Conservation (phyloP, 2,797 vertebrate species). For the Phyllotis vaccarum region DNA sequence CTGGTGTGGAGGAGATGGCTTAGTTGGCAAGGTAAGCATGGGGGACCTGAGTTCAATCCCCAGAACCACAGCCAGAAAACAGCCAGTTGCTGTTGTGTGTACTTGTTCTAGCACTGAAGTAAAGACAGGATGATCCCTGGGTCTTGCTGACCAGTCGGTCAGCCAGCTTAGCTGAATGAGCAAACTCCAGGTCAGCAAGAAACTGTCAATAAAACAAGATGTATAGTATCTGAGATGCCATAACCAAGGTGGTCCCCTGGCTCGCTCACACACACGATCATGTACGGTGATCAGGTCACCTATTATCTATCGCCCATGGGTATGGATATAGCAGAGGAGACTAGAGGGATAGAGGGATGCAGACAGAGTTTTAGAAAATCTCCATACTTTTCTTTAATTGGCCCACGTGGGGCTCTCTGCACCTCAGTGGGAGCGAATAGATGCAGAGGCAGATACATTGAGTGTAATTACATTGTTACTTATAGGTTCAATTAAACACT, state of each 20-base stretch:
- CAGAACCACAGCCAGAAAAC: not conserved
- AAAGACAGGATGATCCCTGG: not conserved
- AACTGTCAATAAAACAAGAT: not conserved
- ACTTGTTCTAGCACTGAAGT: not conserved
- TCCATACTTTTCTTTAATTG: not conserved
- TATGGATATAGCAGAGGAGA: not conserved
- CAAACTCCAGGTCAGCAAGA: not conserved
- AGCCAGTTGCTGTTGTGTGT: no score
- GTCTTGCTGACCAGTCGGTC: not conserved
- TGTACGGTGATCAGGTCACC: not conserved
- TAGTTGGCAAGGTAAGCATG: not conserved
- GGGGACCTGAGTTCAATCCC: not conserved
- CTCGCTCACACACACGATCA: not conserved
- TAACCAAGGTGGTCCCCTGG: not conserved
- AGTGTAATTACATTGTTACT: slow-evolving; percentile 85
- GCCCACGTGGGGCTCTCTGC: slow-evolving; percentile 54
- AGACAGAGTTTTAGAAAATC: not conserved
- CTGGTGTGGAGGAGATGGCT: not conserved
- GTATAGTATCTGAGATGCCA: not conserved
- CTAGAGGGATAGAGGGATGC: not conserved
- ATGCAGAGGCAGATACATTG: slow-evolving; percentile 70
- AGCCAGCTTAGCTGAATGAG: not conserved
- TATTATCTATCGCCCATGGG: not conserved
- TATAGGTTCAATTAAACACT: slow-evolving; percentile 85
- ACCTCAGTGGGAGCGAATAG: slow-evolving; percentile 79